A percentile compares a stretch with the other conserved stretches of the same genome.
Conservation (phyloP, 2,113 vertebrate genomes). For the Cyphomyrus plagiostoma region DNA sequence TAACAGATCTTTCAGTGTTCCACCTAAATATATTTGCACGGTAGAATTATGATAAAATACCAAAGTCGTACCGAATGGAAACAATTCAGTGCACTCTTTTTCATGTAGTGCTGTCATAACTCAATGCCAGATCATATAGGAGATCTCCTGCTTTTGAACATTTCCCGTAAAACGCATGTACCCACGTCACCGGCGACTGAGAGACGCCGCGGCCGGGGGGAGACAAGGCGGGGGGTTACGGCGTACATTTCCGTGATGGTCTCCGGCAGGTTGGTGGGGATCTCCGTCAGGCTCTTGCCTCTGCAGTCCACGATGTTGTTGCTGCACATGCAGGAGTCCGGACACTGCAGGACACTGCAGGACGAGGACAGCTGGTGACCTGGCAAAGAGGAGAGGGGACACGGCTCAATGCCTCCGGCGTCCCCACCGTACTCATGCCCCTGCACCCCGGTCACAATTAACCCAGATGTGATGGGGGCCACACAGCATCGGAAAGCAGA, state of each 20-base stretch:
- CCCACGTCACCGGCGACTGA: background rate
- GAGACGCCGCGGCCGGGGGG: background rate
- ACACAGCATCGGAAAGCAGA: background rate
- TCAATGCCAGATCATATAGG: background rate
- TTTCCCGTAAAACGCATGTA: background rate
- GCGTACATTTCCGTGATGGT: constrained; percentile 97
- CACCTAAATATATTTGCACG: background rate
- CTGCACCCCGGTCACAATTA: background rate
- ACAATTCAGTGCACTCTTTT: background rate
- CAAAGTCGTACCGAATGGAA: background rate
- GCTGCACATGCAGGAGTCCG: constrained; percentile 87
- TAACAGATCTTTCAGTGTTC: background rate
- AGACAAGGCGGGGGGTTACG: background rate
- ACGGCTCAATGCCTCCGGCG: background rate
- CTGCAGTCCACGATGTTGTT: constrained; percentile 98
- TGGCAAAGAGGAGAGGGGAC: constrained; percentile 34
- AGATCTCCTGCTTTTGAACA: background rate
- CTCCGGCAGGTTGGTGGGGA: constrained; percentile 93
- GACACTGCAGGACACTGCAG: constrained; percentile 94
- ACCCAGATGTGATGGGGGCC: background rate
- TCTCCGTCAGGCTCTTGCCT: constrained; percentile 88
- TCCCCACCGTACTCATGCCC: background rate
- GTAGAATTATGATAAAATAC: background rate
- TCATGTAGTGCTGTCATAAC: background rate
- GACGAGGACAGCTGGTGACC: constrained; percentile 86